Conservation (phyloP, 2,888 invertebrate genomes). For the Muscina levida region DNA sequence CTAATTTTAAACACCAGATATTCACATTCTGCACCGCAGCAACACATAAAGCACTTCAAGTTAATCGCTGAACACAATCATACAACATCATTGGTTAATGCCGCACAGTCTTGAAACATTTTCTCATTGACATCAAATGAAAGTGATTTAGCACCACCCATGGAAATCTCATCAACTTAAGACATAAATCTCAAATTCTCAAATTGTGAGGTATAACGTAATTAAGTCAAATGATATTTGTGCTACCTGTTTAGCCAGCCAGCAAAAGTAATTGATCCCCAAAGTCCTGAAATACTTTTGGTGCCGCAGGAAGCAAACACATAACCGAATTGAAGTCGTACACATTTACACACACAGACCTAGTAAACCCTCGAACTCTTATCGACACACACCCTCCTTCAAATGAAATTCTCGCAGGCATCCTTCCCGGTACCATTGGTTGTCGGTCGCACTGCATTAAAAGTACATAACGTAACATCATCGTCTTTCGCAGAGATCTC, state of each 20-base stretch:
- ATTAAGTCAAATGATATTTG: constrained; percentile 60
- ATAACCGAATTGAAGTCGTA: background rate
- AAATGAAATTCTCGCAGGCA: too few species aligned
- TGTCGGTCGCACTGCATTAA: too few species aligned
- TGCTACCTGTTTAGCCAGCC: constrained; percentile 56
- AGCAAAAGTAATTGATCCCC: constrained; percentile 63
- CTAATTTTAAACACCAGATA: too few species aligned
- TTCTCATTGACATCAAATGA: too few species aligned
- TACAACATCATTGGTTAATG: background rate
- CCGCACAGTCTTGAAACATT: background rate
- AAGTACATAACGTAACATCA: too few species aligned
- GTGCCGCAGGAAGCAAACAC: constrained; percentile 29
- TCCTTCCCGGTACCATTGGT: too few species aligned
- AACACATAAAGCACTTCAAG: too few species aligned
- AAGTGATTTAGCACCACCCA: constrained; percentile 30
- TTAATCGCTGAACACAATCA: too few species aligned
- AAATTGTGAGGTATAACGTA: constrained; percentile 51
- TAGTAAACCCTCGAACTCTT: too few species aligned
- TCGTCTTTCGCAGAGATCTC: too few species aligned
- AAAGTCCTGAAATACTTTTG: constrained; percentile 57
- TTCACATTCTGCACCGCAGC: too few species aligned
- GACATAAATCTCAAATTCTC: constrained; percentile 56
- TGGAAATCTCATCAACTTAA: constrained; percentile 22
- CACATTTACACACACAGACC: constrained; percentile 13
- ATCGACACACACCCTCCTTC: background rate